phyloP scores from a whole-genome alignment of 2,888 invertebrate genomes.

The Omphaloscelis lunosa region DNA sequence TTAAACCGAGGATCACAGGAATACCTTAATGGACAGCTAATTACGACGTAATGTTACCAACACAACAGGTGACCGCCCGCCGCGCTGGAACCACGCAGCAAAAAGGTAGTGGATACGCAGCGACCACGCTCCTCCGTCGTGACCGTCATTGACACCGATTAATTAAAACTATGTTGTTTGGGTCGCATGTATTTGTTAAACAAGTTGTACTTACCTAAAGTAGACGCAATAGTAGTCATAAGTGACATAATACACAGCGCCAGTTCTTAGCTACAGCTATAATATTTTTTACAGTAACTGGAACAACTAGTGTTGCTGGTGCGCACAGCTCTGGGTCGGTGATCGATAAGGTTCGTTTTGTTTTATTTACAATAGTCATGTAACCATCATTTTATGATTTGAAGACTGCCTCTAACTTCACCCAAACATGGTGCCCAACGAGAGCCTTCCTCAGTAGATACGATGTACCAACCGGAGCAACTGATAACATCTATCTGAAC shows the following conservation, averaged over 20 bases:
- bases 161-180: conserved; percentile 13
- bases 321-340: not conserved
- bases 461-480: too few relatives aligned
- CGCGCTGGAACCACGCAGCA: conserved; percentile 4
- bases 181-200: not conserved
- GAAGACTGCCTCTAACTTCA: too few relatives aligned
- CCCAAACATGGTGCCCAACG: too few relatives aligned
- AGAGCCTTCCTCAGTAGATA: too few relatives aligned
- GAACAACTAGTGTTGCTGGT: too few relatives aligned
- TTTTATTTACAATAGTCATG: too few relatives aligned
- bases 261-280: too few relatives aligned
- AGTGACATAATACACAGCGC: not conserved
- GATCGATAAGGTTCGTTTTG: not conserved
- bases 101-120: conserved; percentile 7
- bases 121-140: not conserved
- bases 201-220: not conserved
- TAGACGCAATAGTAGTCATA: not conserved
- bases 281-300: too few relatives aligned
- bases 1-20: conserved; percentile 26
- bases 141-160: conserved; percentile 15
- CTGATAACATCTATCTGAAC: too few relatives aligned
- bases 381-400: too few relatives aligned
- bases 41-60: conserved; percentile 24
- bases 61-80: conserved; percentile 5
- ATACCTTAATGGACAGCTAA: conserved; percentile 49